Evolutionary conservation across 2,888 invertebrate species (phyloP).

Genomic region (Macrostomum cliftonense): DNA sequence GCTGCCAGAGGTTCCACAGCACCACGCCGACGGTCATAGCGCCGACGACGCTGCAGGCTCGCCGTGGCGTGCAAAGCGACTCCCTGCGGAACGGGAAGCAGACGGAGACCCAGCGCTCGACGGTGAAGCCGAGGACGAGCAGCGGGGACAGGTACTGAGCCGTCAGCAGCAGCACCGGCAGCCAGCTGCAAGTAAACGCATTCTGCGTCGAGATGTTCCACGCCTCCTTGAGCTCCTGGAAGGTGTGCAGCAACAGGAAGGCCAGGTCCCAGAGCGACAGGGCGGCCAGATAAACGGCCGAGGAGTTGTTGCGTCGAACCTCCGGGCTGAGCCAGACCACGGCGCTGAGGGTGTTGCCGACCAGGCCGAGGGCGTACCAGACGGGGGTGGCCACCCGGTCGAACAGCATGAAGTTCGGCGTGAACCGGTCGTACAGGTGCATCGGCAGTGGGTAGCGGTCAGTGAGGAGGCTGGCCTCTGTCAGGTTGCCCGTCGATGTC

Average conservation of each 20-base stretch:
- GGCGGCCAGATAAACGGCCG: constrained; percentile 31
- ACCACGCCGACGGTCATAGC: constrained; percentile 20
- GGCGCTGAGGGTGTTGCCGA: constrained; percentile 28
- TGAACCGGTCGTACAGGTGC: constrained; percentile 14
- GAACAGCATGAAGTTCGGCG: constrained; percentile 21
- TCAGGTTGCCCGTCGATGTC: background rate
- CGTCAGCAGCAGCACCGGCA: constrained; percentile 21
- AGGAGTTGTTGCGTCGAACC: constrained; percentile 29
- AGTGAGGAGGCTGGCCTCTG: background rate
- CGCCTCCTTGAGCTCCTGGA: constrained; percentile 27
- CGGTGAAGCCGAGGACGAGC: constrained; percentile 32
- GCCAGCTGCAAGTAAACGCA: constrained; percentile 23
- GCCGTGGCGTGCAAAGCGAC: constrained; percentile 24
- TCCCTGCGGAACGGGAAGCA: constrained; percentile 28
- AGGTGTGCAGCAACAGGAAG: constrained; percentile 24
- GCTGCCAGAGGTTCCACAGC: constrained; percentile 31
- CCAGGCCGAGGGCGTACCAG: constrained; percentile 28
- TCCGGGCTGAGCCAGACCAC: constrained; percentile 27
- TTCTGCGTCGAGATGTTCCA: constrained; percentile 25
- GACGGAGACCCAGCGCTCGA: constrained; percentile 32
- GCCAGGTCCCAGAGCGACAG: constrained; percentile 27
- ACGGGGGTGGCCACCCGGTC: constrained; percentile 28
- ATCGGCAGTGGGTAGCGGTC: constrained; percentile 1
- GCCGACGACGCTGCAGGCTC: constrained; percentile 20
- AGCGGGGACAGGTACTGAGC: constrained; percentile 31